Evolutionary conservation across 2,113 vertebrate genomes (phyloP).

Genomic region (Sapayoa aenigma): DNA sequence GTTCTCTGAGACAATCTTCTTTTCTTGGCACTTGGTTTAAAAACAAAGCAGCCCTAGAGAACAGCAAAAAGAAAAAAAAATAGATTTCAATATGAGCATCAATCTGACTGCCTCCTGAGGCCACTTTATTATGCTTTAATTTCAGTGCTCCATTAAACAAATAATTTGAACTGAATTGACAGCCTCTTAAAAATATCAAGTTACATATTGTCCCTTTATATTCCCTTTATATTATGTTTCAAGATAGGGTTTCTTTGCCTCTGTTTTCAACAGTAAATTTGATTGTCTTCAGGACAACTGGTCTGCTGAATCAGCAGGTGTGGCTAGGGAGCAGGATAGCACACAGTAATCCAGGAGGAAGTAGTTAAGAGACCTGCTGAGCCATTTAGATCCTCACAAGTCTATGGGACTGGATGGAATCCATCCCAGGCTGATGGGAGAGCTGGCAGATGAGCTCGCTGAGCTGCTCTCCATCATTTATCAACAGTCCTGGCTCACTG

Average conservation of each 20-base stretch:
- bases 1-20: constrained; percentile 72
- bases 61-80: background rate
- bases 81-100: background rate
- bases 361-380: too few relatives aligned
- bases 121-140: background rate
- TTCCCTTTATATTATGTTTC: background rate
- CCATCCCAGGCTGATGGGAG: too few relatives aligned
- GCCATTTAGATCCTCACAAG: too few relatives aligned
- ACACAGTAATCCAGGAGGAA: too few relatives aligned
- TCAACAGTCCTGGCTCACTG: too few relatives aligned
- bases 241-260: too few relatives aligned
- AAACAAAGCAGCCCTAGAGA: constrained; percentile 94
- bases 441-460: too few relatives aligned
- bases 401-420: too few relatives aligned
- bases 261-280: background rate
- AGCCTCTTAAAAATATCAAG: background rate
- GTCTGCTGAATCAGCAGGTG: too few relatives aligned
- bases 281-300: too few relatives aligned
- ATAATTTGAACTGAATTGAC: background rate
- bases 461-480: too few relatives aligned
- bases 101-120: background rate
- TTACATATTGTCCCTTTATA: background rate
- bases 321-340: too few relatives aligned
- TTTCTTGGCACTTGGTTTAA: constrained; percentile 88
- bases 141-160: background rate